Base-by-base conservation (phyloP, 1,140 invertebrate genomes). In the Leptonema lineaticorne region DNA sequence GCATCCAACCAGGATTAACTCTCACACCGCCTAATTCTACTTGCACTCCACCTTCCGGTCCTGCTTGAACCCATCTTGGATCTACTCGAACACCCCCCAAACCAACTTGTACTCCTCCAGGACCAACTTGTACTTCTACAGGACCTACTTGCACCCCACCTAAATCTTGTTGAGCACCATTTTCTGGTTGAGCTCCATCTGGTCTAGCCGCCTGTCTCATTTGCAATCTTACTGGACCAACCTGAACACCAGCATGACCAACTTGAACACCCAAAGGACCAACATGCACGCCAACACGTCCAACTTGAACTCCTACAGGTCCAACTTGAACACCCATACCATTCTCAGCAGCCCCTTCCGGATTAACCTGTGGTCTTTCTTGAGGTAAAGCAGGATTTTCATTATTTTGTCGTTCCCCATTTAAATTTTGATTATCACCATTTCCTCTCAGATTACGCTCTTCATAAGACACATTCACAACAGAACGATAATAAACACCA, bases 81-180 rank as follows among this genome's bases (percentile, higher is more conserved):
- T 64, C 45, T 1, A 64, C 62, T 28, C 41, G 3, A 1, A 63
- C 60, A 27, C 41, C 60, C 20, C 62, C 62, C 7, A 64, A 41
- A 29, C 46, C 62, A 16, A 64, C 62, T 50, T 64, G 62, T 7
- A 64, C 62, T 0, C 62, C 62, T 8, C 29, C 45, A 18, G 62
- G 62, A n/a, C 62, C 62, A n/a, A 64, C 45, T 53, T 64, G 62
- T 6, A 64, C 62, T 18, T 64, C 62, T 28, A 64, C 62, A 22
- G 62, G 62, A 30, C 62, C 62, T 7, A 64, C 62, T 30, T 64
- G 62, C 4, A 64, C 24, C 18, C 41, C 62, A 26, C 20, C 4
- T 18, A 50, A 5, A 4, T 27, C 62, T 18, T 2, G 45, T 29
- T 64, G 62, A 50, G 24, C 62, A 26, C 33, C 59, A n/a, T 27